A percentile compares a stretch with the other conserved stretches of the same genome.
These are phyloP conservation scores for Oreochromis grahami DNA, from an alignment of 2,797 vertebrate genomes.

Conservation along the genomic window DNA sequence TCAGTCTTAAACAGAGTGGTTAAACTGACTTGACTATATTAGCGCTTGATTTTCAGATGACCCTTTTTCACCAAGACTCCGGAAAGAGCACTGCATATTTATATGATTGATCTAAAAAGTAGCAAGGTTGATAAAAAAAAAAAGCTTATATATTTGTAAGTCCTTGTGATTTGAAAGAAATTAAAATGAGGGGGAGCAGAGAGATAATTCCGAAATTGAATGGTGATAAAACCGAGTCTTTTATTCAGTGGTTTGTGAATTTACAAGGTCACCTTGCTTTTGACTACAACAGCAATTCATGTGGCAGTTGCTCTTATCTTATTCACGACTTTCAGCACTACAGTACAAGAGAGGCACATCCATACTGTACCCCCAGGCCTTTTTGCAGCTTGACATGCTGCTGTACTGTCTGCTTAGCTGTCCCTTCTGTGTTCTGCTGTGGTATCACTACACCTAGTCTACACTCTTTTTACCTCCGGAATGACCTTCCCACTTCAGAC, in stretches of 20 bases:
- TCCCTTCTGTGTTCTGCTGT: background rate
- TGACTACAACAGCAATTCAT: conserved; percentile 22
- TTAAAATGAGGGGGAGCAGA: conserved; percentile 24
- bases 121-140: background rate
- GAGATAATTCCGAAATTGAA: conserved; percentile 44
- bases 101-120: conserved; percentile 13
- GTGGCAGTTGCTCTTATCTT: conserved; percentile 6
- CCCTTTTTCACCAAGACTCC: background rate
- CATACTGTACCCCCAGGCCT: background rate
- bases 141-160: background rate
- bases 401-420: background rate
- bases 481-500: conserved; percentile 21
- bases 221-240: conserved; percentile 25
- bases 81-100: background rate
- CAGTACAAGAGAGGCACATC: conserved; percentile 15
- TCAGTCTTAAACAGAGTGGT: conserved; percentile 18
- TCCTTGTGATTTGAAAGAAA: conserved; percentile 26
- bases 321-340: background rate
- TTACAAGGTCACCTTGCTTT: conserved; percentile 53
- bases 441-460: conserved; percentile 1
- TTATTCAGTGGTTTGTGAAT: conserved; percentile 37
- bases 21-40: conserved; percentile 1
- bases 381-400: conserved; percentile 18
- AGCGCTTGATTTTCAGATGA: conserved; percentile 32
- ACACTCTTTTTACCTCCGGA: background rate